A percentile compares a stretch with the other conserved stretches of the same genome.
phyloP scores from a whole-genome alignment of 2,888 invertebrate genomes.

The Caenorhabditis drosophilae region DNA sequence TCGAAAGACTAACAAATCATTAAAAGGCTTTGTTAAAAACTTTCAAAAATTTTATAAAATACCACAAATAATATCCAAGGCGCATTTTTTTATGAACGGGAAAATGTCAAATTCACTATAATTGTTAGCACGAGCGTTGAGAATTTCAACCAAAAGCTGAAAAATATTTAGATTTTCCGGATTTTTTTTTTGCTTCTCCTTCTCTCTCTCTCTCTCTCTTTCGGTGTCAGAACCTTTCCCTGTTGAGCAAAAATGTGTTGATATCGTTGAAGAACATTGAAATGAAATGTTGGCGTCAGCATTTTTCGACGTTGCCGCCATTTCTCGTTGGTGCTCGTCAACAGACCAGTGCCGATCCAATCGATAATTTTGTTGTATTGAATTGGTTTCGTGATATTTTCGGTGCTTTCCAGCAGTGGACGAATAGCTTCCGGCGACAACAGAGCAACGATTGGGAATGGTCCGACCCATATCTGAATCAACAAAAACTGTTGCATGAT shows the following conservation, averaged over 20 bases:
- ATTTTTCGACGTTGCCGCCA: constrained; percentile 72
- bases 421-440: constrained; percentile 43
- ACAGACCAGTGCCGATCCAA: constrained; percentile 72
- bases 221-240: too few relatives aligned
- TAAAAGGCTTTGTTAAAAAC: too few relatives aligned
- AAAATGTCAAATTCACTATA: constrained; percentile 70
- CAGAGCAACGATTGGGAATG: constrained; percentile 43
- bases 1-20: too few relatives aligned
- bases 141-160: constrained; percentile 68
- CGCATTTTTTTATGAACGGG: constrained; percentile 72
- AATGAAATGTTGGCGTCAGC: constrained; percentile 73
- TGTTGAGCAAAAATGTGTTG: constrained; percentile 42
- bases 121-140: constrained; percentile 63
- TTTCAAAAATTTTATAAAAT: background rate
- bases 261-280: constrained; percentile 72
- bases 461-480: constrained; percentile 49
- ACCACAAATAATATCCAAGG: constrained; percentile 71
- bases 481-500: too few relatives aligned
- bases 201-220: too few relatives aligned
- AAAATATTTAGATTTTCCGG: too few relatives aligned
- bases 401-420: constrained; percentile 44
- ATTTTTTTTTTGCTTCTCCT: too few relatives aligned
- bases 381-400: constrained; percentile 68
- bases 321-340: constrained; percentile 72
- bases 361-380: constrained; percentile 71